Percentiles rank a stretch among this genome's conserved stretches.
Conservation (phyloP, 2,888 invertebrate genomes). For the Sarcophaga carnaria region DNA sequence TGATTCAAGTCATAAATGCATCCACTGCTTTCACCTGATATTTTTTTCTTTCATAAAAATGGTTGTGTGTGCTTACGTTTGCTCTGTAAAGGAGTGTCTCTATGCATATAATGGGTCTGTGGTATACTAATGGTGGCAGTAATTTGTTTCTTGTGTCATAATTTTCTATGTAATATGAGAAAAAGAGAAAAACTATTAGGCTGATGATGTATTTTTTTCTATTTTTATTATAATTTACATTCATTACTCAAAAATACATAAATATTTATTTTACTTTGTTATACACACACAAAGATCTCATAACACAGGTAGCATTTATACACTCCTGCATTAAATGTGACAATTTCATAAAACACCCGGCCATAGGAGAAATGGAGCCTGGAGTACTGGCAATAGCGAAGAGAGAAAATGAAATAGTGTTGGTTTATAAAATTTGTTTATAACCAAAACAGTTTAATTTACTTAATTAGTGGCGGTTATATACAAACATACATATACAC, state of each 20-base stretch:
- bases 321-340: background rate
- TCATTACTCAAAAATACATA: background rate
- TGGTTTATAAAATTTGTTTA: too few relatives aligned
- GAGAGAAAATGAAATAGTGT: too few relatives aligned
- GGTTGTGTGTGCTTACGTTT: too few relatives aligned
- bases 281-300: background rate
- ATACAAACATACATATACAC: background rate
- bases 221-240: background rate
- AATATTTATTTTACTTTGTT: background rate
- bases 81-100: too few relatives aligned
- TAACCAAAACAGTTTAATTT: constrained; percentile 9
- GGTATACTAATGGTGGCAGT: too few relatives aligned
- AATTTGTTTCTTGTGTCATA: too few relatives aligned
- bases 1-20: too few relatives aligned
- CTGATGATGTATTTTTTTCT: background rate
- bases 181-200: background rate
- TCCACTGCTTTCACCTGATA: too few relatives aligned
- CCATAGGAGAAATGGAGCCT: background rate
- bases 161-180: background rate
- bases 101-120: too few relatives aligned
- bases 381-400: too few relatives aligned
- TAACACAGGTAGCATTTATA: background rate
- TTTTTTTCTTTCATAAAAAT: too few relatives aligned
- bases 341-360: background rate
- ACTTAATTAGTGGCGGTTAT: constrained; percentile 27